phyloP scores from a whole-genome alignment of 2,888 invertebrate genomes.

The Athrips mouffetella region DNA sequence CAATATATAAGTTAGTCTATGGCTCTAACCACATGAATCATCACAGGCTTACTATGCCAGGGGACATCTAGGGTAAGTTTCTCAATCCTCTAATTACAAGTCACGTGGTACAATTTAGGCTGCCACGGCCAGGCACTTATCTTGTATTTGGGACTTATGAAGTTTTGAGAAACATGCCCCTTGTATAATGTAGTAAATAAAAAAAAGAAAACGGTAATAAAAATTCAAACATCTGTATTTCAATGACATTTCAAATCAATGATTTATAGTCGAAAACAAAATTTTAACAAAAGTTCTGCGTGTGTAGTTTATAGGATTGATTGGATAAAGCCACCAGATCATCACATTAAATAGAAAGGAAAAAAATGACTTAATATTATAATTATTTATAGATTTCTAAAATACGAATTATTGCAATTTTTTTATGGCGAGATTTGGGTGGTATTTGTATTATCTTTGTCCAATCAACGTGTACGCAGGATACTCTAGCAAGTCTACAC shows the following conservation, averaged over 20 bases:
- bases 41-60: no score
- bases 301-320: conserved; percentile 59
- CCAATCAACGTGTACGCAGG: conserved; percentile 70
- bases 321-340: conserved; percentile 68
- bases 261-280: conserved; percentile 74
- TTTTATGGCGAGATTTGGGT: conserved; percentile 27
- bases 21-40: no score
- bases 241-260: conserved; percentile 70
- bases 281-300: conserved; percentile 72
- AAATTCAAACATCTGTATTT: conserved; percentile 77
- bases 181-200: neutral
- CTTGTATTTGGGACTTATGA: neutral
- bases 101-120: no score
- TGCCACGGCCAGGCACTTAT: no score
- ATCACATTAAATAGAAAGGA: conserved; percentile 29
- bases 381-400: conserved; percentile 29
- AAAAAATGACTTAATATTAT: conserved; percentile 16
- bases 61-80: no score
- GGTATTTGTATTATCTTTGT: conserved; percentile 43
- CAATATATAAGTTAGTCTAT: no score
- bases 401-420: conserved; percentile 24
- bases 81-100: no score
- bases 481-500: conserved; percentile 74
- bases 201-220: conserved; percentile 43
- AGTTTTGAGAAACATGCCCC: neutral